These are phyloP conservation scores for Catotricha subobsoleta DNA, from an alignment of 2,888 invertebrate genomes.

Conservation along the genomic window DNA sequence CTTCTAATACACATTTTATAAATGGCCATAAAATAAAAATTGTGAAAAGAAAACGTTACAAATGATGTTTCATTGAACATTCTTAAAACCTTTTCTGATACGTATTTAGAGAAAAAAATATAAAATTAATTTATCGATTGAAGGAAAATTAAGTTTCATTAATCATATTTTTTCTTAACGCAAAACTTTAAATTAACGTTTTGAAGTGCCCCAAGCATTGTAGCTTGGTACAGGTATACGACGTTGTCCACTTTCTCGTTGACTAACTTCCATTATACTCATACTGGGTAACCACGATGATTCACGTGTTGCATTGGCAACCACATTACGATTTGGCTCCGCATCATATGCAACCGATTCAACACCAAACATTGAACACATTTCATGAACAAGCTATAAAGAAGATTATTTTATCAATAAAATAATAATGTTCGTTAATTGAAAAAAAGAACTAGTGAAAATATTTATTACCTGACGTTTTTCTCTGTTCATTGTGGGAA, in stretches of 20 bases:
- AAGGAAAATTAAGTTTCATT: no score
- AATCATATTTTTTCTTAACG: no score
- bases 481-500: constrained; percentile 84
- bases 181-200: no score
- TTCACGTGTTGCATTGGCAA: constrained; percentile 71
- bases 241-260: constrained; percentile 59
- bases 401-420: neutral
- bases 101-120: no score
- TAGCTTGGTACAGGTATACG: constrained; percentile 52
- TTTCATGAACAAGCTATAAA: constrained; percentile 62
- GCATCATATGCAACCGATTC: constrained; percentile 87
- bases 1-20: no score
- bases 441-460: no score
- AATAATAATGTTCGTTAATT: neutral
- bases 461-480: constrained; percentile 47
- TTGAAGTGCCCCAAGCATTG: constrained; percentile 5
- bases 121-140: no score
- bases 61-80: no score
- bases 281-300: constrained; percentile 76
- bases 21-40: no score
- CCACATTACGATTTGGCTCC: constrained; percentile 88
- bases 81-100: no score
- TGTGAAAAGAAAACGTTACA: no score
- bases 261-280: constrained; percentile 63
- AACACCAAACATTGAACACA: constrained; percentile 87